Percentiles rank a stretch among this genome's conserved stretches.
These are phyloP conservation scores for Rhynchotus rufescens DNA, from an alignment of 2,797 vertebrate species.

Conservation along the genomic window DNA sequence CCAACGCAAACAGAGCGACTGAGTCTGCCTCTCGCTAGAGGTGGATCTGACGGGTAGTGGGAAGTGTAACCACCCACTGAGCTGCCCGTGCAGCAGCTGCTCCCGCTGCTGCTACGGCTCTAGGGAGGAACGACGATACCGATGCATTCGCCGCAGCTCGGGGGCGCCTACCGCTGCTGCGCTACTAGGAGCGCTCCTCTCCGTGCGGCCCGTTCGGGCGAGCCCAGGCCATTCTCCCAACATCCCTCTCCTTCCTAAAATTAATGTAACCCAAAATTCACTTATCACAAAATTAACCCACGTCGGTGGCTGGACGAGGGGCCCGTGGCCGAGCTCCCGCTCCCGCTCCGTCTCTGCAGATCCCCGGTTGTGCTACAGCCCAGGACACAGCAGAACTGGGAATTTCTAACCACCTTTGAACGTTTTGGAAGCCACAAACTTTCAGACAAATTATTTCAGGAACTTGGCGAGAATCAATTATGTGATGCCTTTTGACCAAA, in stretches of 20 bases:
- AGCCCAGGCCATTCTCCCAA: constrained; percentile 15
- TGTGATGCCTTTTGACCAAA: background rate
- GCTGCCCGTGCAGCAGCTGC: background rate
- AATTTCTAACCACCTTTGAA: background rate
- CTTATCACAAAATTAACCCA: background rate
- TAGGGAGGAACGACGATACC: background rate
- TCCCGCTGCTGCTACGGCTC: background rate
- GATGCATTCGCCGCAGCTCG: background rate
- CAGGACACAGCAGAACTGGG: too few species aligned
- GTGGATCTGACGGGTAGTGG: background rate
- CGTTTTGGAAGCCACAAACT: background rate
- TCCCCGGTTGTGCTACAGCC: background rate
- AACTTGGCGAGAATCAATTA: background rate
- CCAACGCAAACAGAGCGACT: background rate
- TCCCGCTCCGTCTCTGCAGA: background rate
- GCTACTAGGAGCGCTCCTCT: background rate
- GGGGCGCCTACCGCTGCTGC: background rate
- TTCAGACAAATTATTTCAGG: background rate
- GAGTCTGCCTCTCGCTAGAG: background rate
- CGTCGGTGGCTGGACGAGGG: too few species aligned
- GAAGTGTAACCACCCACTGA: background rate
- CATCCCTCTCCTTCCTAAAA: constrained; percentile 30
- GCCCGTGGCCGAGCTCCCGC: too few species aligned
- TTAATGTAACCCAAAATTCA: constrained; percentile 22
- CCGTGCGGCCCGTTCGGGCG: background rate